Evolutionary conservation across 2,113 vertebrate genomes (phyloP).

Genomic region (Zapus hudsonius): DNA sequence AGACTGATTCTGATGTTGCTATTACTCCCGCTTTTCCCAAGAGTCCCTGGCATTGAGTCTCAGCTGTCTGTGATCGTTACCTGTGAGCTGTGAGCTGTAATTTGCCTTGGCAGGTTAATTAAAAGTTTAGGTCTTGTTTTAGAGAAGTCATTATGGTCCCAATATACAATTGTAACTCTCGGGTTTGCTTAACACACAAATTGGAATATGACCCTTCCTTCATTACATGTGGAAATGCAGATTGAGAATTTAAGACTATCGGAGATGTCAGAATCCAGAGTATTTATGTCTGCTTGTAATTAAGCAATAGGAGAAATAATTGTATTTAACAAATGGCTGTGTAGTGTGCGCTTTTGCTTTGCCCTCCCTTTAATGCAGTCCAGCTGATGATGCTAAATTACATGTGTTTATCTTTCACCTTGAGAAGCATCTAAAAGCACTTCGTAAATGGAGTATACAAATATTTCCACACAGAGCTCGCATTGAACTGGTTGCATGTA

Average conservation of each 20-base stretch:
- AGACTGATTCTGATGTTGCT: constrained; percentile 75
- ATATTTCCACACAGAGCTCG: neutral
- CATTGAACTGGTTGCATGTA: neutral
- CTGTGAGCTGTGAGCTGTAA: constrained; percentile 82
- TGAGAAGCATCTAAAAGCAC: constrained; percentile 44
- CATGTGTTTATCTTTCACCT: constrained; percentile 62
- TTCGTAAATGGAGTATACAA: constrained; percentile 53
- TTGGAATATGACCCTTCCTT: constrained; percentile 71
- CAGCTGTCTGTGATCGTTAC: constrained; percentile 84
- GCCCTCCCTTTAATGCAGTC: constrained; percentile 70
- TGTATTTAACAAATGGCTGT: constrained; percentile 71
- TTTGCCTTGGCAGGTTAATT: constrained; percentile 89
- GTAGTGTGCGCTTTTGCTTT: constrained; percentile 60
- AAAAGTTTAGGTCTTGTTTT: constrained; percentile 87
- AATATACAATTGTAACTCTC: constrained; percentile 76
- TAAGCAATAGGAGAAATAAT: constrained; percentile 72
- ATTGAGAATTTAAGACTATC: constrained; percentile 59
- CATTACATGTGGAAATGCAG: constrained; percentile 57
- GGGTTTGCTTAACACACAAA: constrained; percentile 81
- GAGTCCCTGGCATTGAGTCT: constrained; percentile 82
- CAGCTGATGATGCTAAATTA: constrained; percentile 70
- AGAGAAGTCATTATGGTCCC: constrained; percentile 83
- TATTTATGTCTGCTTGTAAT: constrained; percentile 75
- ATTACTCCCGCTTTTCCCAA: constrained; percentile 82
- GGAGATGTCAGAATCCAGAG: constrained; percentile 56